A percentile compares a stretch with the other conserved stretches of the same genome.
Evolutionary conservation across 1,140 invertebrate genomes (phyloP).

Genomic region (Oppia nitens): DNA sequence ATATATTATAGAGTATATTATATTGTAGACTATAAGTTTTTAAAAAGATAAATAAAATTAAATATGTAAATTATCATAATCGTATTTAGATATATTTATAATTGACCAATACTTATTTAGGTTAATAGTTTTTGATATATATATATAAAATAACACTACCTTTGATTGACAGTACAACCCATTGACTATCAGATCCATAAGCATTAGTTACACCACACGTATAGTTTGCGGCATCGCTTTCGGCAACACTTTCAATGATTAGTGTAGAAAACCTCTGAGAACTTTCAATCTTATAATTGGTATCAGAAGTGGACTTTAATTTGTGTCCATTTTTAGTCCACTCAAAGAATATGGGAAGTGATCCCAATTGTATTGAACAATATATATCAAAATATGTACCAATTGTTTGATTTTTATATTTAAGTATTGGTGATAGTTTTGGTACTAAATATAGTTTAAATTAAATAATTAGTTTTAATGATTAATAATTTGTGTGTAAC

Average conservation of each 20-base stretch:
- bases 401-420: neutral
- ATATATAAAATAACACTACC: too few species aligned
- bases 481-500: neutral
- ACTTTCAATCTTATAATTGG: neutral
- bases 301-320: neutral
- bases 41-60: too few species aligned
- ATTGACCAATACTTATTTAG: too few species aligned
- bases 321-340: constrained; percentile 11
- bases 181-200: constrained; percentile 76
- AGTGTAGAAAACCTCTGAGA: constrained; percentile 19
- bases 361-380: constrained; percentile 3
- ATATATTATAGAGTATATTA: too few species aligned
- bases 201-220: constrained; percentile 79
- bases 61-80: too few species aligned
- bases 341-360: constrained; percentile 4
- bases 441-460: neutral
- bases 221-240: constrained; percentile 55
- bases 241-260: constrained; percentile 26
- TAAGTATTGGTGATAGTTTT: neutral
- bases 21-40: too few species aligned
- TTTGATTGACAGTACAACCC: constrained; percentile 46
- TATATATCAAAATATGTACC: constrained; percentile 2
- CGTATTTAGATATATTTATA: too few species aligned
- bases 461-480: neutral
- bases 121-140: too few species aligned